Conservation (phyloP, 2,888 invertebrate species). For the Callyntrura guangdongensis region DNA sequence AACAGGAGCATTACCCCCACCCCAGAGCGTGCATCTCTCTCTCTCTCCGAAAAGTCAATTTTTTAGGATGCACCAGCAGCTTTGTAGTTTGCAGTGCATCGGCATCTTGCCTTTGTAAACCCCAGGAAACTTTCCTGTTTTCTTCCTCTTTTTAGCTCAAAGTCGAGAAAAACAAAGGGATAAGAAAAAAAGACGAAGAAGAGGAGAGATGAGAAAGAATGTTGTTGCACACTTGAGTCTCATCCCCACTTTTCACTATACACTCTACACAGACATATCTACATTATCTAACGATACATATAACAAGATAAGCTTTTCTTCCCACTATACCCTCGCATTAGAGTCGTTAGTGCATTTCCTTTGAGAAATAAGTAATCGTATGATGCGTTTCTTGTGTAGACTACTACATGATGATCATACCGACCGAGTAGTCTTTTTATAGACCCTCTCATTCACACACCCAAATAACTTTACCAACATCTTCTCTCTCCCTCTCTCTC, state of each 20-base stretch:
- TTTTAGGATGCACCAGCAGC: slow-evolving; percentile 53
- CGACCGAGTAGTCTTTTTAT: slow-evolving; percentile 45
- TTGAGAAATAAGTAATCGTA: slow-evolving; percentile 61
- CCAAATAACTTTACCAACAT: slow-evolving; percentile 47
- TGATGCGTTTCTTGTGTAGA: slow-evolving; percentile 51
- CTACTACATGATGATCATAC: slow-evolving; percentile 31
- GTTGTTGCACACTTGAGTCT: slow-evolving; percentile 75
- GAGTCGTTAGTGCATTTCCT: slow-evolving; percentile 69
- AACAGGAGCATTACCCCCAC: neutral
- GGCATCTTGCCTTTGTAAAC: neutral
- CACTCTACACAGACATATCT: neutral
- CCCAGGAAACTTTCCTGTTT: slow-evolving; percentile 33
- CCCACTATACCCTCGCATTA: slow-evolving; percentile 29
- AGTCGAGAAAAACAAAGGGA: slow-evolving; percentile 51
- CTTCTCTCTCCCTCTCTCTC: slow-evolving; percentile 12
- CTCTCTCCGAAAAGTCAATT: slow-evolving; percentile 56
- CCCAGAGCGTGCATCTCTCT: too few relatives aligned
- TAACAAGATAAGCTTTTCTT: slow-evolving; percentile 26
- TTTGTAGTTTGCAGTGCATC: slow-evolving; percentile 8
- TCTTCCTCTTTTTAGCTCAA: slow-evolving; percentile 15
- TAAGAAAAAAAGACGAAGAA: neutral
- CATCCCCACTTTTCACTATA: slow-evolving; percentile 57
- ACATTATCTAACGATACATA: neutral
- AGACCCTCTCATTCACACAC: slow-evolving; percentile 40
- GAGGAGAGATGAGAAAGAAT: slow-evolving; percentile 26